Evolutionary conservation across 35 echinoderm and acorn worm genomes (phyloP).

Genomic region (Ophioderma brevispina): DNA sequence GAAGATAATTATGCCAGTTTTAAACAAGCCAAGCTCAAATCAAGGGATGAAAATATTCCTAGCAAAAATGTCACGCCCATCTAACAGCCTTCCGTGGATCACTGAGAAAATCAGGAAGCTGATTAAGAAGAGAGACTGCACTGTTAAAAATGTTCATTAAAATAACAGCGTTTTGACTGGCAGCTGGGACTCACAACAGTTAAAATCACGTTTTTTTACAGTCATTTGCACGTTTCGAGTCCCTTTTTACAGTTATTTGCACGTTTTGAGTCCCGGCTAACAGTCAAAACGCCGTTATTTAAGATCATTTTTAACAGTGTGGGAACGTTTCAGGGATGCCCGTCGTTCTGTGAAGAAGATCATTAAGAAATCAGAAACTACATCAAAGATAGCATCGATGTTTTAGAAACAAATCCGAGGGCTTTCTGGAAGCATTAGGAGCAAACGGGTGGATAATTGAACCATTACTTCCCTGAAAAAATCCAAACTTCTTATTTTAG

Average conservation of each 20-base stretch:
- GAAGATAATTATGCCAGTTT: slow-evolving; percentile 13
- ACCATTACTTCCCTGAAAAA: slow-evolving; percentile 2
- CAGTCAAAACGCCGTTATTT: too few relatives aligned
- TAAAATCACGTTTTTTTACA: too few relatives aligned
- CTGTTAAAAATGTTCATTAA: too few relatives aligned
- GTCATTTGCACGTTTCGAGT: too few relatives aligned
- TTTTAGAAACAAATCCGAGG: too few relatives aligned
- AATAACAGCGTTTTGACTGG: too few relatives aligned
- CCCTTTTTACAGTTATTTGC: too few relatives aligned
- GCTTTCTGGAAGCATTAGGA: too few relatives aligned
- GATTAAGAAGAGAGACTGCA: background rate
- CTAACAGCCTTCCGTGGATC: slow-evolving; percentile 35
- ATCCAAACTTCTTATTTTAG: background rate
- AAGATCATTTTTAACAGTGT: too few relatives aligned
- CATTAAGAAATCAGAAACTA: background rate
- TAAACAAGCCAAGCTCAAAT: background rate
- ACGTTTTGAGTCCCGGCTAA: too few relatives aligned
- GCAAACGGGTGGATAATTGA: background rate
- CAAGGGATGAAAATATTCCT: slow-evolving; percentile 21
- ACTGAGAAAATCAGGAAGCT: background rate
- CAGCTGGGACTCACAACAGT: too few relatives aligned
- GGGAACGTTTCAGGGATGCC: background rate
- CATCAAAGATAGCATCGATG: background rate
- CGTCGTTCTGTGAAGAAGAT: background rate
- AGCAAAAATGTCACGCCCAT: background rate